Percentiles rank a stretch among this genome's conserved stretches.
These are phyloP conservation scores for Pomacea canaliculata DNA, from an alignment of 2,888 invertebrate species.

Conservation along the genomic window DNA sequence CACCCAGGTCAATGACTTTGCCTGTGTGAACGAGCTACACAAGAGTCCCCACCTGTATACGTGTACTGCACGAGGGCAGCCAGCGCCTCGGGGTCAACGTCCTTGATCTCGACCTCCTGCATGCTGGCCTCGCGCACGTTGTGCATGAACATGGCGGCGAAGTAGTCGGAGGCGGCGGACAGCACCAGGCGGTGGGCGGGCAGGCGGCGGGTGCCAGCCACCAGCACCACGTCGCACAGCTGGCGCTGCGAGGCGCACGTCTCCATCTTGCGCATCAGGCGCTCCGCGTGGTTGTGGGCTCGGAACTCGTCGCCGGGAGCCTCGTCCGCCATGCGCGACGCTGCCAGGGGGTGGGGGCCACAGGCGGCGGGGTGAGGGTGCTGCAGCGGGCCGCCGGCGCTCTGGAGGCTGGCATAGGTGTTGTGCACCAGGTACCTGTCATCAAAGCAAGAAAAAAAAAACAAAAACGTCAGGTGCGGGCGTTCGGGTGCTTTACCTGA, in stretches of 20 bases:
- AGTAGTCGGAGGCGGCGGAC: slow-evolving; percentile 93
- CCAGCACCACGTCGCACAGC: slow-evolving; percentile 88
- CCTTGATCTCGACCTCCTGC: slow-evolving; percentile 85
- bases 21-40: no score
- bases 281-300: slow-evolving; percentile 80
- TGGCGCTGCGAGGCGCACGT: slow-evolving; percentile 84
- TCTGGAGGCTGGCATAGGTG: slow-evolving; percentile 55
- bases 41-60: slow-evolving; percentile 80
- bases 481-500: neutral
- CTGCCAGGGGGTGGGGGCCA: slow-evolving; percentile 5
- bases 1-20: no score
- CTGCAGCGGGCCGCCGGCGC: slow-evolving; percentile 30
- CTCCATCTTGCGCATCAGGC: slow-evolving; percentile 85
- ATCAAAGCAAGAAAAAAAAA: slow-evolving; percentile 1
- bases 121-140: slow-evolving; percentile 86
- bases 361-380: slow-evolving; percentile 28
- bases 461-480: neutral
- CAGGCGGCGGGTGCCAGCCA: slow-evolving; percentile 80
- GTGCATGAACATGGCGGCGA: slow-evolving; percentile 95
- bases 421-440: slow-evolving; percentile 64
- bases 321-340: slow-evolving; percentile 50
- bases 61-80: slow-evolving; percentile 89
- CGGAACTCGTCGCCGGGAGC: slow-evolving; percentile 62
- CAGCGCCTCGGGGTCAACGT: slow-evolving; percentile 88
- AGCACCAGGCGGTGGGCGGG: slow-evolving; percentile 89